Evolutionary conservation across 2,113 vertebrate species (phyloP).

Genomic region (Bolborhynchus lineola): DNA sequence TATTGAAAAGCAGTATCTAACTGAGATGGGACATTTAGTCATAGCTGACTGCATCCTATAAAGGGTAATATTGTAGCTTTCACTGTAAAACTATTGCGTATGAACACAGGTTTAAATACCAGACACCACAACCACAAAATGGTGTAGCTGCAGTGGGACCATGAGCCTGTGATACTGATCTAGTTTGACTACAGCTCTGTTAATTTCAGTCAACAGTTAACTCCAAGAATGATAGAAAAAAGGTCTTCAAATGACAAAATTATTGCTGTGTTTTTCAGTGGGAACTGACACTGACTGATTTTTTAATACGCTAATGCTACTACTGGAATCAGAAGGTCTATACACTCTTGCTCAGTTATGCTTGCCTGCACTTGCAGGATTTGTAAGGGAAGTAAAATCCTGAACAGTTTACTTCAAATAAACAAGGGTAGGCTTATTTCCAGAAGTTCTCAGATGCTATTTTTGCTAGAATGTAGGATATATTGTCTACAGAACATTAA

Average conservation of each 20-base stretch:
- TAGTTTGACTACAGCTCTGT: neutral
- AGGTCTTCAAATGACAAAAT: neutral
- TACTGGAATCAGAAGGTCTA: neutral
- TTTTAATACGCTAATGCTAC: neutral
- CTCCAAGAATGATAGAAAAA: neutral
- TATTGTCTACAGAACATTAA: neutral
- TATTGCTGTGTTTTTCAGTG: neutral
- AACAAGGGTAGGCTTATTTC: neutral
- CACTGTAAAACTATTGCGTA: fast-evolving
- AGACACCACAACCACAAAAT: neutral
- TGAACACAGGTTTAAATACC: neutral
- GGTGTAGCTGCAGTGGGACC: neutral
- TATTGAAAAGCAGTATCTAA: neutral
- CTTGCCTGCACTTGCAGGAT: neutral
- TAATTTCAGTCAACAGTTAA: conserved; percentile 3
- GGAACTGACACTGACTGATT: neutral
- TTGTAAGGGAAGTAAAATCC: neutral
- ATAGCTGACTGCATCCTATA: neutral
- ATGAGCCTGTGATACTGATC: neutral
- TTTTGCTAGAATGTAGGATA: conserved; percentile 3
- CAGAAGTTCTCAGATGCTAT: neutral
- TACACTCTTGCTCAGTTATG: neutral
- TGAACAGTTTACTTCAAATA: neutral
- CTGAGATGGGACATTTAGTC: neutral
- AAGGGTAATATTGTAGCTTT: neutral